These are phyloP conservation scores for Parnassius mnemosyne DNA, from an alignment of 2,888 invertebrate genomes.

Conservation along the genomic window DNA sequence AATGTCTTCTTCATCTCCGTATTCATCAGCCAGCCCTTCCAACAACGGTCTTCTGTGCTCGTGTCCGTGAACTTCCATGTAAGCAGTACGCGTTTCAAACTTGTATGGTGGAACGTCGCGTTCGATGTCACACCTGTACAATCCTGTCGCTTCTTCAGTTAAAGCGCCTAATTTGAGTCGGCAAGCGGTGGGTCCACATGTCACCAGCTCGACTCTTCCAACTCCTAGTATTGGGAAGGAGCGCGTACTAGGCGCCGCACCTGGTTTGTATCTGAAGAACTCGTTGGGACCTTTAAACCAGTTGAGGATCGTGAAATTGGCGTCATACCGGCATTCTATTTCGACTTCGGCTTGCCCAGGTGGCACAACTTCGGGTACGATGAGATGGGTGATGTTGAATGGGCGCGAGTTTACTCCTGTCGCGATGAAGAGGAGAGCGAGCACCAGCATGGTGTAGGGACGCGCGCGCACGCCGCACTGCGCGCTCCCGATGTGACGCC, in stretches of 20 bases:
- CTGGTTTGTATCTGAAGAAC: conserved; percentile 70
- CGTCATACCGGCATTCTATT: conserved; percentile 67
- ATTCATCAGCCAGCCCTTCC: conserved; percentile 59
- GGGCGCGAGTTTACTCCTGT: conserved; percentile 39
- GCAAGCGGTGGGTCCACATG: conserved; percentile 64
- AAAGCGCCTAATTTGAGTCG: conserved; percentile 55
- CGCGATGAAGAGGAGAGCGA: conserved; percentile 43
- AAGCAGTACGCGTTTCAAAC: conserved; percentile 55
- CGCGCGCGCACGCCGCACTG: conserved; percentile 65
- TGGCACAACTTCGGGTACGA: conserved; percentile 54
- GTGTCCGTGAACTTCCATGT: conserved; percentile 62
- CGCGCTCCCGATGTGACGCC: conserved; percentile 45
- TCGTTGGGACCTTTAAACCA: conserved; percentile 69
- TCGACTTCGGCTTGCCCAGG: conserved; percentile 58
- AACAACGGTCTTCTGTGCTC: conserved; percentile 56
- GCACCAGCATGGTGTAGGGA: conserved; percentile 59
- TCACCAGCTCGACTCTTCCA: conserved; percentile 56
- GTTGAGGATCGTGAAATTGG: conserved; percentile 69
- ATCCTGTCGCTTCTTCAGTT: conserved; percentile 63
- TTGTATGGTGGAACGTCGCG: conserved; percentile 61
- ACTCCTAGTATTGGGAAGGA: conserved; percentile 63
- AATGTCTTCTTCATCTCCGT: conserved; percentile 59
- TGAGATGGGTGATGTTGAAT: conserved; percentile 65
- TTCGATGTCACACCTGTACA: conserved; percentile 70
- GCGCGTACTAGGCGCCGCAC: conserved; percentile 58